These are phyloP conservation scores for Heliconius ismenius DNA, from an alignment of 2,888 invertebrate species.

Conservation along the genomic window DNA sequence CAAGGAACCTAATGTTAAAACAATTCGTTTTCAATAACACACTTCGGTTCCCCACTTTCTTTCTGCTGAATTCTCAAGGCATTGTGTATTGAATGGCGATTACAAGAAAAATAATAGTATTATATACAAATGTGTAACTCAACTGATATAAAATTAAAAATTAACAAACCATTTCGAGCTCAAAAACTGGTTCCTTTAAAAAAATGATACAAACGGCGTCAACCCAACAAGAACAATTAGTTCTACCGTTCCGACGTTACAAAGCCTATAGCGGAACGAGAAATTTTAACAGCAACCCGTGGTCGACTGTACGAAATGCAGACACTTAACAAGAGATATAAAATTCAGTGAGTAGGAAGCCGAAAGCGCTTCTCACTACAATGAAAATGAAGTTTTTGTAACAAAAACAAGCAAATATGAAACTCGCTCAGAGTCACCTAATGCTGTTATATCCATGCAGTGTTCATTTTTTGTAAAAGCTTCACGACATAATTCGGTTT, in stretches of 20 bases:
- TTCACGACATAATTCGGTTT: constrained; percentile 36
- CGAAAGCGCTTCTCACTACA: constrained; percentile 39
- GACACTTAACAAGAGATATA: constrained; percentile 28
- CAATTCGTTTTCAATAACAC: too few species aligned
- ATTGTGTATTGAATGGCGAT: too few species aligned
- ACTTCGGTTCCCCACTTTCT: too few species aligned
- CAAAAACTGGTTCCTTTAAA: not conserved
- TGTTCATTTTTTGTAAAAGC: constrained; percentile 38
- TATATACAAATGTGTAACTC: not conserved
- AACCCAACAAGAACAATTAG: not conserved
- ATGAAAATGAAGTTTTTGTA: constrained; percentile 42
- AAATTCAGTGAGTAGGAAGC: constrained; percentile 36
- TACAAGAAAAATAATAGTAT: too few species aligned
- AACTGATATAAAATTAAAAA: not conserved
- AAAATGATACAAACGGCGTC: not conserved
- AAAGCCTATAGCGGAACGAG: not conserved
- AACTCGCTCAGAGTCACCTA: constrained; percentile 39
- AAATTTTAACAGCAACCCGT: not conserved
- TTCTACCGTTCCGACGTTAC: not conserved
- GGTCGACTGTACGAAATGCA: constrained; percentile 3
- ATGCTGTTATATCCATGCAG: constrained; percentile 37
- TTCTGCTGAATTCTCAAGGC: too few species aligned
- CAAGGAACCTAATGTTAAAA: too few species aligned
- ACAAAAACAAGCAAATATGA: constrained; percentile 36
- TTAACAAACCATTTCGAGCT: constrained; percentile 3